A percentile compares a stretch with the other conserved stretches of the same genome.
These are phyloP conservation scores for Brachypodius melanocephalos DNA, from an alignment of 2,113 vertebrate genomes.

Conservation along the genomic window DNA sequence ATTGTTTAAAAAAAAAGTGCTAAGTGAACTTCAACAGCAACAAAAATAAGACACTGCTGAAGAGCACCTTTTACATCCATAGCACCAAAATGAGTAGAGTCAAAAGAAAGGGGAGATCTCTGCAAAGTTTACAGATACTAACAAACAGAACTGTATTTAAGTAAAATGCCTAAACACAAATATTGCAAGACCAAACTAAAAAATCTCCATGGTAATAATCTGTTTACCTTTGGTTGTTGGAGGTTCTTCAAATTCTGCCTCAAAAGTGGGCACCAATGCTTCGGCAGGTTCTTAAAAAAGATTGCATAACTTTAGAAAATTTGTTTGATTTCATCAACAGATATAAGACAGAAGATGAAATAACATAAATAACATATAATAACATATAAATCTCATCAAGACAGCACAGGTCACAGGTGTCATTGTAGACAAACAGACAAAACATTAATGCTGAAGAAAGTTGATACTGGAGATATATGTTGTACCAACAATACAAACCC, in stretches of 20 bases:
- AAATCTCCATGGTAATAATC: neutral
- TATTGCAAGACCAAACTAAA: neutral
- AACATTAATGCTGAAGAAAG: neutral
- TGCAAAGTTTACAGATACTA: neutral
- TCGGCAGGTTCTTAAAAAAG: conserved; percentile 74
- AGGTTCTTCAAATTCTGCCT: conserved; percentile 67
- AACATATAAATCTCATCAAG: neutral
- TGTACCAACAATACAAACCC: neutral
- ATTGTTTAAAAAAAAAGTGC: neutral
- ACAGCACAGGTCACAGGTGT: neutral
- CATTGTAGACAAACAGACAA: neutral
- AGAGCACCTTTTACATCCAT: neutral
- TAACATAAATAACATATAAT: neutral
- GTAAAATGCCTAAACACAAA: neutral
- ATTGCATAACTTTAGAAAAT: conserved; percentile 49
- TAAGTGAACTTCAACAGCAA: neutral
- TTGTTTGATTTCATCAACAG: neutral
- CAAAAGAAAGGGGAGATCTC: neutral
- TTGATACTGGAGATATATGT: neutral
- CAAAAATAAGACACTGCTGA: neutral
- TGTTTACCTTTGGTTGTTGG: conserved; percentile 73
- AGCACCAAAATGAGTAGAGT: neutral
- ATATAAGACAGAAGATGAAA: neutral
- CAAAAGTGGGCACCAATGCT: conserved; percentile 49
- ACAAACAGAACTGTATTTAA: neutral